phyloP scores from a whole-genome alignment of 1,140 invertebrate species.

The Drepana arcuata region DNA sequence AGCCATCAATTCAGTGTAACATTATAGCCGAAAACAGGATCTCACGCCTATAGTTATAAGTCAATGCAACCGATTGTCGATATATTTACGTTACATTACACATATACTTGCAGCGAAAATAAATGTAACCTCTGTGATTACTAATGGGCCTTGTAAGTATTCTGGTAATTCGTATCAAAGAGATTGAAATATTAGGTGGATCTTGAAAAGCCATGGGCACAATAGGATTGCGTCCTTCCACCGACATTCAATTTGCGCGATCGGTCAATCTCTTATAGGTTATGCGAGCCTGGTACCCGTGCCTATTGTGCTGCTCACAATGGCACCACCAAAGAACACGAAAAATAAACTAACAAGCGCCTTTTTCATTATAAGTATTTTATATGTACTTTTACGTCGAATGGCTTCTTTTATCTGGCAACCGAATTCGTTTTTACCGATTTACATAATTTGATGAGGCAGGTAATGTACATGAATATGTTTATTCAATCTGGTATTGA shows the following conservation, averaged over 20 bases:
- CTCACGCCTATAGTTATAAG: too few relatives aligned
- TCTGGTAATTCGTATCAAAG: too few relatives aligned
- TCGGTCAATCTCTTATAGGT: slow-evolving; percentile 51
- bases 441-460: neutral
- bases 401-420: neutral
- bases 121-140: too few relatives aligned
- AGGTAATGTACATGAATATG: too few relatives aligned
- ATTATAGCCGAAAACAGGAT: too few relatives aligned
- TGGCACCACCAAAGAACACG: slow-evolving; percentile 20
- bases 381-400: neutral
- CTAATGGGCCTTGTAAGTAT: too few relatives aligned
- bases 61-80: too few relatives aligned
- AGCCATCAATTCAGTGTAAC: too few relatives aligned
- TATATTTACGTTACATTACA: too few relatives aligned
- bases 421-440: neutral
- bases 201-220: slow-evolving; percentile 42
- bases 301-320: slow-evolving; percentile 26
- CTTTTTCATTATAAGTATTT: slow-evolving; percentile 1
- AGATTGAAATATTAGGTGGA: slow-evolving; percentile 45
- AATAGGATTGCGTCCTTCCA: slow-evolving; percentile 38
- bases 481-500: too few relatives aligned
- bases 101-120: too few relatives aligned
- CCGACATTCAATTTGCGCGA: slow-evolving; percentile 58
- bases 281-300: slow-evolving; percentile 36
- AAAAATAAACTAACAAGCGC: slow-evolving; percentile 22